phyloP scores from a whole-genome alignment of 2,888 invertebrate genomes.

The Drosophila rellima region DNA sequence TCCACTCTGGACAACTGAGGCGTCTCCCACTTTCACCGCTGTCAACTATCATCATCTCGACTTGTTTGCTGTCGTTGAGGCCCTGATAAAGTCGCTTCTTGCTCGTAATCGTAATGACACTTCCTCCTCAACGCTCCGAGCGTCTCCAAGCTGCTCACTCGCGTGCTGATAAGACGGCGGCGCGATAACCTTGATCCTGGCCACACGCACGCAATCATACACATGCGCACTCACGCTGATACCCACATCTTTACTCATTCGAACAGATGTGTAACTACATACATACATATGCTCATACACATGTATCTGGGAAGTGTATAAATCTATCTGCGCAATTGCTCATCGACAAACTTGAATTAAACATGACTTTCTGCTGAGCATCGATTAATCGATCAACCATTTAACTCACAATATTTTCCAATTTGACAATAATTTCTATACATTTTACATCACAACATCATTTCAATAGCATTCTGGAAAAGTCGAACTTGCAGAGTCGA shows the following conservation, averaged over 20 bases:
- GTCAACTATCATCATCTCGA: slow-evolving; percentile 24
- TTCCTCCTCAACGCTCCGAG: slow-evolving; percentile 12
- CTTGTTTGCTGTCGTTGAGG: slow-evolving; percentile 12
- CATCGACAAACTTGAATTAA: slow-evolving; percentile 26
- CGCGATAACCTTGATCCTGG: slow-evolving; percentile 73
- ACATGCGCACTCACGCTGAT: too few species aligned
- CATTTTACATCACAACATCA: too few species aligned
- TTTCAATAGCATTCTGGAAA: too few species aligned
- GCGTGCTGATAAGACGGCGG: slow-evolving; percentile 36
- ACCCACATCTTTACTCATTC: neutral
- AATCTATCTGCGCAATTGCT: slow-evolving; percentile 17
- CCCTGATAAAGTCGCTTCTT: slow-evolving; percentile 40
- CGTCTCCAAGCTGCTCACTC: slow-evolving; percentile 3
- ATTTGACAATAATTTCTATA: too few species aligned
- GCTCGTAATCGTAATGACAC: slow-evolving; percentile 13
- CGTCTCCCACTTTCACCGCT: slow-evolving; percentile 42
- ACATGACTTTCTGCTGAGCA: slow-evolving; percentile 10
- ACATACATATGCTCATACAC: too few species aligned
- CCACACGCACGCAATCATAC: slow-evolving; percentile 8
- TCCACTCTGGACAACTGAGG: slow-evolving; percentile 30
- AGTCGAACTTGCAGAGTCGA: too few species aligned
- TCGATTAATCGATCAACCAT: too few species aligned
- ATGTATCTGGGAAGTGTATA: slow-evolving; percentile 8
- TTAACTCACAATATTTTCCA: too few species aligned
- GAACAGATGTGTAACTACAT: slow-evolving; percentile 9